Conservation (phyloP, 2,888 invertebrate species). For the Perithous albicinctus region DNA sequence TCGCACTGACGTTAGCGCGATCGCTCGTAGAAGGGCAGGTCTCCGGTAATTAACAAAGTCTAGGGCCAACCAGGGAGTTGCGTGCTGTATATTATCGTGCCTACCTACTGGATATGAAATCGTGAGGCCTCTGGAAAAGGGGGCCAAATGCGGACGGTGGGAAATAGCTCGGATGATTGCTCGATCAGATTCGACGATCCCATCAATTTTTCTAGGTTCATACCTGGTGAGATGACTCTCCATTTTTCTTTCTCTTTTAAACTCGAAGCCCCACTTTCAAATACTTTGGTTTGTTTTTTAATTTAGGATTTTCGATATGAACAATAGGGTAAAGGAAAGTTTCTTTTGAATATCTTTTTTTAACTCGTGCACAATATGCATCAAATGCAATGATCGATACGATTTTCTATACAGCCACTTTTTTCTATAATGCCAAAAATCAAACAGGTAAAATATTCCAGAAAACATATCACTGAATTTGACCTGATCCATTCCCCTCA, state of each 20-base stretch:
- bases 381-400: too few relatives aligned
- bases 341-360: too few relatives aligned
- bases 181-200: constrained; percentile 24
- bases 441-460: too few relatives aligned
- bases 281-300: not conserved
- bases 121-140: constrained; percentile 47
- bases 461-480: too few relatives aligned
- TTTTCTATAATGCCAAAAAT: too few relatives aligned
- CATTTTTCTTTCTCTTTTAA: not conserved
- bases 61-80: constrained; percentile 48
- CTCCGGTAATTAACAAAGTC: constrained; percentile 79
- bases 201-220: not conserved
- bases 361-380: too few relatives aligned
- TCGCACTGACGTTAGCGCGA: constrained; percentile 71
- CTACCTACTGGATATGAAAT: constrained; percentile 31
- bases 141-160: not conserved
- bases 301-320: not conserved
- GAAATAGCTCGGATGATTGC: constrained; percentile 3
- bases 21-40: constrained; percentile 69
- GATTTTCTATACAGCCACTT: too few relatives aligned
- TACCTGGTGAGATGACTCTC: not conserved
- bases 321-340: too few relatives aligned
- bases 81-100: constrained; percentile 51
- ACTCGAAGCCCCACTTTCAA: not conserved
- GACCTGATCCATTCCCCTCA: not conserved